phyloP scores from a whole-genome alignment of 2,888 invertebrate genomes.

The Cosmorhoe ocellata region DNA sequence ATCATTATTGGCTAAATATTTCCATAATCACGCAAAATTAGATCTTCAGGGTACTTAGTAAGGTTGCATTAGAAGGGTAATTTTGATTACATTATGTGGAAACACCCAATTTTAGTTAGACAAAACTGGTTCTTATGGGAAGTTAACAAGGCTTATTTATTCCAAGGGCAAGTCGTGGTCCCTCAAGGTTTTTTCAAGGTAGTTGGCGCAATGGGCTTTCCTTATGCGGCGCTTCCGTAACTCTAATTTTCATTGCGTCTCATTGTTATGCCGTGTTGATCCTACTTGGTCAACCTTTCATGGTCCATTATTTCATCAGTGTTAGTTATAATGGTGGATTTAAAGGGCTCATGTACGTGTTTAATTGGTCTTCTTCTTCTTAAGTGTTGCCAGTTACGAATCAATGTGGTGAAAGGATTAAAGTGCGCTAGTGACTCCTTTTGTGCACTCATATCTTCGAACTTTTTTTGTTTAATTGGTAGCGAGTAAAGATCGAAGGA shows the following conservation, averaged over 20 bases:
- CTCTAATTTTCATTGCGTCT: conserved; percentile 42
- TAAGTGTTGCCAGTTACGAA: no score
- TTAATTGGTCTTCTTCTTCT: no score
- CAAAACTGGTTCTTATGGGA: conserved; percentile 12
- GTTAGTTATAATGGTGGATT: conserved; percentile 1
- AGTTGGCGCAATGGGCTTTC: conserved; percentile 57
- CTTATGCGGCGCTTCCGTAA: conserved; percentile 57
- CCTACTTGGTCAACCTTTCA: conserved; percentile 45
- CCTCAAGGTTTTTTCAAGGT: conserved; percentile 56
- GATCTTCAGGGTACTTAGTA: not conserved
- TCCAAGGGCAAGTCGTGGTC: conserved; percentile 51
- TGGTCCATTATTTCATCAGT: conserved; percentile 22
- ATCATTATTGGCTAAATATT: no score
- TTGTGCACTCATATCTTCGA: no score
- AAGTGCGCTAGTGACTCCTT: no score
- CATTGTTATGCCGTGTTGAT: conserved; percentile 50
- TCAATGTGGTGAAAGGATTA: no score
- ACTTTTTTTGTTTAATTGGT: no score
- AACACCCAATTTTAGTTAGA: not conserved
- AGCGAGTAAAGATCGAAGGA: not conserved
- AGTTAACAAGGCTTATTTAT: conserved; percentile 37
- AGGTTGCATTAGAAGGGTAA: conserved; percentile 1
- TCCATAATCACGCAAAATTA: not conserved
- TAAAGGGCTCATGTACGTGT: not conserved
- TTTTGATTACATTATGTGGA: not conserved